phyloP scores from a whole-genome alignment of 1,140 invertebrate species.

The Drosophila hydei region DNA sequence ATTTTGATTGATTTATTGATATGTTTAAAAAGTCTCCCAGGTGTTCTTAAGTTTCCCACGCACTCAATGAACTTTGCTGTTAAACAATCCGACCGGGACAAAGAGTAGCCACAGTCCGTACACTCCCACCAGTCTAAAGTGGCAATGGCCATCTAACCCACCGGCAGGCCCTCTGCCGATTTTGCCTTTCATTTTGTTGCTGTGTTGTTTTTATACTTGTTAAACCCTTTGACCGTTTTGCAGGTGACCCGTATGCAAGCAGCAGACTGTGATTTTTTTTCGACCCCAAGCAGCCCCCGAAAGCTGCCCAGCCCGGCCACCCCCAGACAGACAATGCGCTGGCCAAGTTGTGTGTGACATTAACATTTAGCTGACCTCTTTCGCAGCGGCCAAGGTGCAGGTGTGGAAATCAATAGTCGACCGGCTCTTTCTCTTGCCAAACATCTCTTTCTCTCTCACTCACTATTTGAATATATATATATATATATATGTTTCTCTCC shows the following conservation, averaged over 20 bases:
- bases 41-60: conserved; percentile 67
- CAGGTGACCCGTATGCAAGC: conserved; percentile 64
- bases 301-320: conserved; percentile 31
- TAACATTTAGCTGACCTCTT: conserved; percentile 81
- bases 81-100: conserved; percentile 28
- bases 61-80: conserved; percentile 74
- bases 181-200: conserved; percentile 20
- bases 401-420: conserved; percentile 74
- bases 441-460: neutral
- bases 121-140: conserved; percentile 74
- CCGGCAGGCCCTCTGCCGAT: conserved; percentile 3
- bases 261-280: conserved; percentile 74
- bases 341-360: conserved; percentile 66
- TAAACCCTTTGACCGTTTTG: conserved; percentile 72
- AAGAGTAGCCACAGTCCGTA: conserved; percentile 13
- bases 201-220: conserved; percentile 41
- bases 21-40: conserved; percentile 31
- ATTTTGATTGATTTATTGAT: conserved; percentile 50
- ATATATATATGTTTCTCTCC: neutral
- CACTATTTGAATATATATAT: no score
- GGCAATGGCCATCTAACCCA: conserved; percentile 28
- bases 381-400: conserved; percentile 74
- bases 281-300: conserved; percentile 22
- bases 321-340: conserved; percentile 46
- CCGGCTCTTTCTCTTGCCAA: neutral